Base-by-base conservation (phyloP, 2,888 invertebrate species). In the Leptopilina myrica region DNA sequence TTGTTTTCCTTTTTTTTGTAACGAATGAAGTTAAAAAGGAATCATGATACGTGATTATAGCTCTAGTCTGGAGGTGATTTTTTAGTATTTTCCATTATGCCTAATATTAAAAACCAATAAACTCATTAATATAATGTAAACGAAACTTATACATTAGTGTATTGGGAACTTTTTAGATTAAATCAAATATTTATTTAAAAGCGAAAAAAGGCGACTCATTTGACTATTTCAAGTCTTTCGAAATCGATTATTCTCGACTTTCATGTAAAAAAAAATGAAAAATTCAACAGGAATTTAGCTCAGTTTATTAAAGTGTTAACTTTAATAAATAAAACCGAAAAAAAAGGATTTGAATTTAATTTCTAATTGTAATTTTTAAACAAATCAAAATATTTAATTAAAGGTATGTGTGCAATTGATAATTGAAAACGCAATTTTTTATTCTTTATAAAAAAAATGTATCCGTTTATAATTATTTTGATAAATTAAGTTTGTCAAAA, bases 21-120 rank as follows among this genome's bases (percentile, higher is more conserved):
- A 53, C 14, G 69, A 40, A 26, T 11, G 65, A 77, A 33, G 66
- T 81, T 76, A 67, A 79, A 49, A 59, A 79, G 81, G 76, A 86
- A 83, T 85, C 85, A 83, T 20, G 1, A 20, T 80, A 84, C 86
- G 87, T 88, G 87, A 89, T 89, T 83, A 86, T 89, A 88, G 86
- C 86, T 88, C 89, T 90, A 88, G 89, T 90, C 89, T 84, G 81
- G 82, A 87, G 81, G 81, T 80, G 46, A 80, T 84, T 83, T 84
- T 76, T 66, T 83, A 82, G 69, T 64, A 76, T 62, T 81, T 83
- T 83, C 64, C 82, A 79, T 81, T 78, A 82, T 79, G 83, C 79
- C 75, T 81, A 83, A 82, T 82, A 40, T 73, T 53, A n/a, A 78
- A 46, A 46, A 49, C 20, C 14, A 26, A 59, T 33, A 43, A 66